Conservation (phyloP, 2,797 vertebrate species). For the Antennarius maculatus region DNA sequence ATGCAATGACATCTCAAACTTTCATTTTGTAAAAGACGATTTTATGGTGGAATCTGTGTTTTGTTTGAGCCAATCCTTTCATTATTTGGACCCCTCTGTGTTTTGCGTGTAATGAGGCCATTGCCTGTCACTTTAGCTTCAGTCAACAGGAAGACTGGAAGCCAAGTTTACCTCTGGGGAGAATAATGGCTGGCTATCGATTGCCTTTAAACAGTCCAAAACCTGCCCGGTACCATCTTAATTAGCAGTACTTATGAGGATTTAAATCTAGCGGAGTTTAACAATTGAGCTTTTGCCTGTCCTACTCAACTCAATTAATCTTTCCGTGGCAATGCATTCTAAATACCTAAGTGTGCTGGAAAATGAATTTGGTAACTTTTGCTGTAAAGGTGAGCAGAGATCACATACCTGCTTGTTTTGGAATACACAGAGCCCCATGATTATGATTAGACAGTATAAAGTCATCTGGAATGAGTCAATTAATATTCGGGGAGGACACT, state of each 20-base stretch:
- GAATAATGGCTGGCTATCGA: constrained; percentile 74
- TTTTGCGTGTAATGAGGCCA: constrained; percentile 68
- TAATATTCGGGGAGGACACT: constrained; percentile 59
- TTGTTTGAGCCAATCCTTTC: constrained; percentile 34
- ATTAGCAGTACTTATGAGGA: constrained; percentile 81
- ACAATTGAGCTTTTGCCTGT: constrained; percentile 70
- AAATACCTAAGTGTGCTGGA: constrained; percentile 46
- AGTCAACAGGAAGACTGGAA: constrained; percentile 64
- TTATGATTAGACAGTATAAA: constrained; percentile 55
- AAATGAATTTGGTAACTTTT: constrained; percentile 67
- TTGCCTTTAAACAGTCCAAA: constrained; percentile 77
- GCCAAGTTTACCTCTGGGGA: constrained; percentile 74
- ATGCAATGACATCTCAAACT: constrained; percentile 18
- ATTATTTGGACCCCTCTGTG: constrained; percentile 57
- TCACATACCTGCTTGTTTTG: constrained; percentile 47
- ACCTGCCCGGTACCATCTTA: constrained; percentile 76
- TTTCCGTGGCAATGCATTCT: constrained; percentile 60
- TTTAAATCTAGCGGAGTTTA: constrained; percentile 74
- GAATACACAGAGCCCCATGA: constrained; percentile 58
- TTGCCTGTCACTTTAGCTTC: constrained; percentile 72
- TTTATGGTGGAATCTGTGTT: constrained; percentile 13
- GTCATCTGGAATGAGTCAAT: constrained; percentile 50
- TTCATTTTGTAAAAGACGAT: constrained; percentile 17
- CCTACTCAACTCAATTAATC: constrained; percentile 74
- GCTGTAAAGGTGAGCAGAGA: constrained; percentile 64